These are phyloP conservation scores for Ammospiza caudacuta DNA, from an alignment of 2,113 vertebrate species.

Conservation along the genomic window DNA sequence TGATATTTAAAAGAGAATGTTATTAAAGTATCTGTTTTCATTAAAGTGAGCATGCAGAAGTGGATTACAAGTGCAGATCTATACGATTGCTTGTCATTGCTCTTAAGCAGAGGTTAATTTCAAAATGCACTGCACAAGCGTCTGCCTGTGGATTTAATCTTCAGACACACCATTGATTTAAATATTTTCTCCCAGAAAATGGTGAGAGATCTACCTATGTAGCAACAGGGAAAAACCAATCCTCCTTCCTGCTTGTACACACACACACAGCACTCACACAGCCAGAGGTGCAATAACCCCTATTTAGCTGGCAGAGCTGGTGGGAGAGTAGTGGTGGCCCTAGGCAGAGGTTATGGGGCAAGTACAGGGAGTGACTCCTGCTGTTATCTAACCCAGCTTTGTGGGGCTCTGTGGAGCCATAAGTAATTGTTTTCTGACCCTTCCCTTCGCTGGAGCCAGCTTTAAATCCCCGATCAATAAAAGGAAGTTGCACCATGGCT, in stretches of 20 bases:
- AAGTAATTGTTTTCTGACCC: neutral
- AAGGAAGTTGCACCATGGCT: neutral
- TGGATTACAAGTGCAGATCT: neutral
- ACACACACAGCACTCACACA: neutral
- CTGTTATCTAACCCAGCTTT: neutral
- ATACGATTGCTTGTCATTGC: neutral
- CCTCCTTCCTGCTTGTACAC: neutral
- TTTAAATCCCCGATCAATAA: neutral
- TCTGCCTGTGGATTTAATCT: neutral
- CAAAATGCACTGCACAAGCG: neutral
- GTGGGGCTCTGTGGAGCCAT: neutral
- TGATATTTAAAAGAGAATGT: neutral
- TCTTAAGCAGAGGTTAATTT: neutral
- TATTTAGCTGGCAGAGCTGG: neutral
- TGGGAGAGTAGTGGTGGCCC: neutral
- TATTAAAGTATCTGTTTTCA: neutral
- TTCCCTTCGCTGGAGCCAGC: neutral
- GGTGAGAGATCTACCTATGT: neutral
- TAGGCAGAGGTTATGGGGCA: conserved; percentile 21
- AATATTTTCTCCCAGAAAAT: neutral
- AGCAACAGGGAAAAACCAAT: neutral
- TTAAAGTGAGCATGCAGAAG: neutral
- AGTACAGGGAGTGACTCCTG: neutral
- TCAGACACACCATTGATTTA: neutral
- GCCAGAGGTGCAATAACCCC: neutral